Base-by-base conservation (phyloP, 2,113 vertebrate species). In the Rafetus swinhoei region DNA sequence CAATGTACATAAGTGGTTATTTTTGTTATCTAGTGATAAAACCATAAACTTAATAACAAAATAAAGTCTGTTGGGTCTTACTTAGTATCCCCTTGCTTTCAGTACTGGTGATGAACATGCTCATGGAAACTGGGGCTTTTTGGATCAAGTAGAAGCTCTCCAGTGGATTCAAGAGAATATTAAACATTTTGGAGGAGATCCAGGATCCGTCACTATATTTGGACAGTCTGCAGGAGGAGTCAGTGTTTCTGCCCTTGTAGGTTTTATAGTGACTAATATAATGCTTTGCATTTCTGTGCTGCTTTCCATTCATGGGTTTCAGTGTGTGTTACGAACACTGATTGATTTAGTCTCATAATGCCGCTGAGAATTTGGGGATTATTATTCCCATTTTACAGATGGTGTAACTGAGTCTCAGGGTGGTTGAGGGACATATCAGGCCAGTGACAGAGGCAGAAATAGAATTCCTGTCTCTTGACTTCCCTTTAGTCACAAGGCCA, bases 101-200 rank as follows among this genome's bases (percentile, higher is more conserved):
- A 99, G 99, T 97, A 99, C 99, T 11, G 98, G 98, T 16, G 98
- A 99, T 77, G 95, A 98, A n/a, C 97, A 98, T 50, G 86, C 98
- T 8, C 85, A 10, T 1, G 99, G 99, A 4, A 99, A 99, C 98
- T 98, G 98, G 96, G 99, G 98, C 0, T 95, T 99, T 74, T 89
- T 99, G 90, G 99, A 99, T 93, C 99, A 99, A 97, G 86, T 99
- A 19, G 97, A 98, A 10, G 99, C 99, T 5, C 98, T 99, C 87
- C 98, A 4, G 24, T 99, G 99, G 99, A 91, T 99, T 84, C 98
- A 99, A 95, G 96, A 99, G 93, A 99, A 99, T 89, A 99, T 99
- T 57, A 90, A 97, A 39, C 96, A 96, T 93, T 99, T 99, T 94
- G 99, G 99, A 95, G 99, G 99, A 76, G 94, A 99, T 94, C 98